Base-by-base conservation (phyloP, 2,797 vertebrate genomes). In the Salmo trutta region DNA sequence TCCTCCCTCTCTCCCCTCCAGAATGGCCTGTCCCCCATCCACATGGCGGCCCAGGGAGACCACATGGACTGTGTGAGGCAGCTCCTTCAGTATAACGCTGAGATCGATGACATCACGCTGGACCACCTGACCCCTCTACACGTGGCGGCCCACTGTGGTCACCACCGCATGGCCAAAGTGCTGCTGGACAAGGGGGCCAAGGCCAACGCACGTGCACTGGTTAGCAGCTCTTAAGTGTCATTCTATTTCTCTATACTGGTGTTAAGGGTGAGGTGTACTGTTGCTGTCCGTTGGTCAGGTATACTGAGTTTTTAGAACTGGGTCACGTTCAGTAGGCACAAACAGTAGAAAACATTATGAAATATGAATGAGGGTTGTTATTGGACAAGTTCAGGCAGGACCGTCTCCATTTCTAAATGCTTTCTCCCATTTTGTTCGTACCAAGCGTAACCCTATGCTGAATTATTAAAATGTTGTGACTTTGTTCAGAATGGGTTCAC, bases 1-100 rank as follows among this genome's bases (percentile, higher is more conserved):
- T 65, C 41, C 21, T 62, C 73, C 12, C 74, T 64, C 73, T 15
- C 75, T 27, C 68, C 66, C 72, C n/a, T 27, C 29, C 87, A 99
- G 98, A 99, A 99, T 0, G 98, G 98, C 77, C 90, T 99, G 83
- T 99, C 97, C 71, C 98, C 98, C 1, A 98, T 99, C 86, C 98
- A 99, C 90, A 98, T 99, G 97, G 95, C 98, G 74, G 97, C 98
- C 0, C 97, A 99, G 90, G 97, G 98, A 0, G 98, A 99, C 89
- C 98, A 99, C 92, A 93, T 98, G 85, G 98, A 99, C 90, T 97
- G 97, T 2, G 96, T 99, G 29, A 93, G 95, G 75, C 96, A 98
- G 88, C 95, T 99, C 1, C 93, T 99, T 79, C 96, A 98, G 85
- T 97, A 96, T 90, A 96, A 95, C 0, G 98, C 97, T 0, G 96